A percentile compares a stretch with the other conserved stretches of the same genome.
Conservation (phyloP, 2,888 invertebrate species). For the Coelopa pilipes region DNA sequence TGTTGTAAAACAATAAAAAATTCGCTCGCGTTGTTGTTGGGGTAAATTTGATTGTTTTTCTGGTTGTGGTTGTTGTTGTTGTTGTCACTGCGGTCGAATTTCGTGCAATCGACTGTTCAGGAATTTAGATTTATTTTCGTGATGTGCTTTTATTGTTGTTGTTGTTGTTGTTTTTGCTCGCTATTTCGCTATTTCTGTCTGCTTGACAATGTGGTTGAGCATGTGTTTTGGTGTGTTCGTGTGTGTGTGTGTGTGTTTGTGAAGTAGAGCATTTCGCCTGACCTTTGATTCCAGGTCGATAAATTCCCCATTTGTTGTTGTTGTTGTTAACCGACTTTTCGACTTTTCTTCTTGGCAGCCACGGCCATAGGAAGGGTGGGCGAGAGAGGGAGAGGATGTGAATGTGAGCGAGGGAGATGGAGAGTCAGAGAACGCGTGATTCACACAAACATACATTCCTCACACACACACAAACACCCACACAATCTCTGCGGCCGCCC, state of each 20-base stretch:
- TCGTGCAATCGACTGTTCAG: neutral
- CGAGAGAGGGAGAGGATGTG: too few species aligned
- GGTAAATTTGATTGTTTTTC: too few species aligned
- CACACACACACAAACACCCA: neutral
- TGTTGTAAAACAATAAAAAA: too few species aligned
- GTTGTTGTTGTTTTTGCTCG: too few species aligned
- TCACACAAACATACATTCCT: neutral
- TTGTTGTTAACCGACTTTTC: conserved; percentile 8
- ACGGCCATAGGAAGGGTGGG: too few species aligned
- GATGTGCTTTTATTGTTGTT: neutral
- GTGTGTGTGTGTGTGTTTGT: conserved; percentile 3
- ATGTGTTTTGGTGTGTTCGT: neutral
- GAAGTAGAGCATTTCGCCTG: neutral
- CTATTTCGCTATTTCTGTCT: neutral
- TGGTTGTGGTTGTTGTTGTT: too few species aligned
- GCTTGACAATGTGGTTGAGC: neutral
- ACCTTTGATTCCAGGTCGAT: conserved; percentile 13
- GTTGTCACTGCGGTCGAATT: neutral
- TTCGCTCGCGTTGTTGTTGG: too few species aligned
- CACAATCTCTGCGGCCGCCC: conserved; percentile 44
- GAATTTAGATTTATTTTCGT: neutral
- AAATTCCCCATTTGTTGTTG: neutral
- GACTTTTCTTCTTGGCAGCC: neutral
- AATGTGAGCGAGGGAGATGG: too few species aligned
- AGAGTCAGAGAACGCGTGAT: too few species aligned